These are phyloP conservation scores for Myrmecophaga tridactyla DNA, from an alignment of 2,113 vertebrate genomes.

Conservation along the genomic window DNA sequence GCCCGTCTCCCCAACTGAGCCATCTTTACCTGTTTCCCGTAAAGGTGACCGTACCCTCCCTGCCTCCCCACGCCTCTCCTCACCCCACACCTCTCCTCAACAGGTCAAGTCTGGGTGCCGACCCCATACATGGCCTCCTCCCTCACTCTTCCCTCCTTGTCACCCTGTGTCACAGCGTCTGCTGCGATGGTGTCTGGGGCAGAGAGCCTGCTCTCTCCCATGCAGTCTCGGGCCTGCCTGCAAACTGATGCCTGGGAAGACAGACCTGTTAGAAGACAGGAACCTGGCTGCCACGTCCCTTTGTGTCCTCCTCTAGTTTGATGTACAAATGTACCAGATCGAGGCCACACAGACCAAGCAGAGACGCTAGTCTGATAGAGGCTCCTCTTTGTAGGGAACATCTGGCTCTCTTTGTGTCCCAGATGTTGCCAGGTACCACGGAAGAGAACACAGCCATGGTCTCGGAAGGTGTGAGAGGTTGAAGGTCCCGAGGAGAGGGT, in stretches of 20 bases:
- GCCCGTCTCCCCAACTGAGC: background rate
- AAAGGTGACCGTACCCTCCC: background rate
- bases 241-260: background rate
- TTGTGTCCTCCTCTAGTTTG: rapidly evolving
- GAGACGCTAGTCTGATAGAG: background rate
- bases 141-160: background rate
- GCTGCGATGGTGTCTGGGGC: background rate
- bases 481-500: background rate
- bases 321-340: background rate
- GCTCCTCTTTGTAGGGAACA: background rate
- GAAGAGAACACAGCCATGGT: background rate
- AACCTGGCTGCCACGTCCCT: rapidly evolving
- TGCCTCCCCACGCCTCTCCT: background rate
- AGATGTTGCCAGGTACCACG: background rate
- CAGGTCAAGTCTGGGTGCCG: background rate
- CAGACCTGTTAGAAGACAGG: rapidly evolving
- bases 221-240: background rate
- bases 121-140: background rate
- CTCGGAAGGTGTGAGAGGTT: background rate
- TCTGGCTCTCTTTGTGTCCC: background rate
- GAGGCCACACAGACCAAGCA: rapidly evolving
- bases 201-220: background rate
- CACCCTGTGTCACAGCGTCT: background rate
- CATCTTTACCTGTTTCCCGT: too few relatives aligned
- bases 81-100: background rate